Base-by-base conservation (phyloP, 2,888 invertebrate species). In the Cylloceria caligata region DNA sequence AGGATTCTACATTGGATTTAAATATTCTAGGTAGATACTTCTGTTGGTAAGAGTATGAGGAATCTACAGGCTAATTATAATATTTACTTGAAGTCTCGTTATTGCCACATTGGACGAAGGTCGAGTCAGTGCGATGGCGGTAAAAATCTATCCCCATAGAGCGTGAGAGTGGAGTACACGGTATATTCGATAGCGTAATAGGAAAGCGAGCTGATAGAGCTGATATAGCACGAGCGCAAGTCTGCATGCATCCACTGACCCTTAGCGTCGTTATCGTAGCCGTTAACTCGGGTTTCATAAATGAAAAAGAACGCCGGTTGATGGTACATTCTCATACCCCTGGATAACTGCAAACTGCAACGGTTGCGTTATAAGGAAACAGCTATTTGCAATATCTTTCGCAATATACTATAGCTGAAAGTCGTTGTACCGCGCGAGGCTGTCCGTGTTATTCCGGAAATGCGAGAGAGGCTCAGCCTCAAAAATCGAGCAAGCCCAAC, bases 261-360 rank as follows among this genome's bases (percentile, higher is more conserved):
- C 72, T 72, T 30, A 39, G 39, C 52, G 47, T 68, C 82, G 76
- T 83, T 83, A 73, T 76, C 75, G 60, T 83, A 64, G 45, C 62
- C 75, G 80, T 83, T 79, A 83, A 76, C 76, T 71, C 67, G 75
- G 67, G 45, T 79, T 80, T 80, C 76, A 76, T 80, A 76, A 79
- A 80, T 80, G 74, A 80, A 81, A 80, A 81, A 76, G 69, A 64
- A 81, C n/a, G 24, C n/a, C 39, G n/a, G n/a, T n/a, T n/a, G n/a
- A n/a, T 39, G 45, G 34, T 60, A 39, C 19, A 4, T 21, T 39
- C 34, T 45, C 60, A 19, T 68, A 16, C 24, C 24, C 27, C 57
- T 27, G 24, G 57, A 36, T 45, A 65, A 80, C 76, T 24, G 73
- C 67, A 69, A 81, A 81, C 71, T 73, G 74, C 67, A 73, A 78